Evolutionary conservation across 1,140 invertebrate species (phyloP), one percentile per base, ranked within the genome.

Genomic region (Stegodyphus dumicola): DNA sequence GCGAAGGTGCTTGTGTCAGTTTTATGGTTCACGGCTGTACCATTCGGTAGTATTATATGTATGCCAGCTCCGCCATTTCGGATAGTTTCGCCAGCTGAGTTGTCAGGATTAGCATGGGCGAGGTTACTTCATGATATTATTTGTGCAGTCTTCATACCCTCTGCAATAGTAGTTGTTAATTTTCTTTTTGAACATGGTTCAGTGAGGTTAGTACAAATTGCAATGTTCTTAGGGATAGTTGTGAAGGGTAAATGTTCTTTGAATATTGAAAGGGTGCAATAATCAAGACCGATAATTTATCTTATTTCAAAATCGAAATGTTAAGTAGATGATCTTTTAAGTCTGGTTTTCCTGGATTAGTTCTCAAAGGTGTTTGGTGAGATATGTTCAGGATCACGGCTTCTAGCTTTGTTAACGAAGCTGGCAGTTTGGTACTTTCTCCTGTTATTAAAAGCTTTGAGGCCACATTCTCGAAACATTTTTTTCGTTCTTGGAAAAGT

Each of bases 301-400:
- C 56, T 60, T 60, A 60, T 60, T 9, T 60, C 56, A 15, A 15
- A 60, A 60, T 5, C 4, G 5, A 11, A 74, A 53, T 74, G 71
- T 54, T 53, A 33, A 54, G 71, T 74, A 17, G 51, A 53, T 54
- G 51, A 74, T 74, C 5, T 74, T 74, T 74, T 74, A 53, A 74
- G n/a, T 74, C 71, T 74, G 71, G 71, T 74, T 74, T 74, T 54
- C 71, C 17, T 74, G 71, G n/a, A 74, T 52, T n/a, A 74, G 48
- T 74, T 71, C 54, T 74, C 71, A 54, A 53, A 74, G 51, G 51
- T 74, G 54, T n/a, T 74, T 74, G 51, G 71, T 52, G 71, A 74
- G 51, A 6, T 74, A 3, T 74, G 54, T 49, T 74, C 71, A 3
- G 33, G 7, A 51, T 15, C 9, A 60, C 56, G 4, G 15, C 56